Base-by-base conservation (phyloP, 2,888 invertebrate genomes). In the Drosophila kuntzei region DNA sequence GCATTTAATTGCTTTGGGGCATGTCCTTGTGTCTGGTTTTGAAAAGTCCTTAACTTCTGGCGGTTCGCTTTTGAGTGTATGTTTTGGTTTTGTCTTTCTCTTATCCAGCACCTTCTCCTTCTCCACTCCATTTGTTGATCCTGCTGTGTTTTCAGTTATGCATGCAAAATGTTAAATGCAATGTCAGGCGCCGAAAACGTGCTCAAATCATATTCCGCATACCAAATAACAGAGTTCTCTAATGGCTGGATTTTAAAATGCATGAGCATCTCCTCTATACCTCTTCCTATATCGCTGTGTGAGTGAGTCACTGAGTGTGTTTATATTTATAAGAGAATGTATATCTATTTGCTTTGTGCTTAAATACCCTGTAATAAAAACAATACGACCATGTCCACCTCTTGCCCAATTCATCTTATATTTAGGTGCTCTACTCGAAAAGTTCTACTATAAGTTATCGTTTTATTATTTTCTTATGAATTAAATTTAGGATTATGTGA, bases 221-320 rank as follows among this genome's bases (percentile, higher is more conserved):
- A 76, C 70, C 76, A 70, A 88, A 82, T 81, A 85, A 72, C 73
- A 71, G 53, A 78, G 73, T 70, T 47, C 79, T 87, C 87, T 76
- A 83, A 83, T 88, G 88, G 83, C 55, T 62, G 65, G 65, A 85
- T 85, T 83, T 88, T 87, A 85, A 85, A 83, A 83, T 88, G 82
- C 83, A 83, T 83, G 83, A 85, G 79, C 57, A 66, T 29, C 46
- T 37, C 44, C 32, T 9, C 53, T 51, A 18, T 36, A 18, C 29
- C 50, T 27, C 39, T 37, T n/a, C 20, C 27, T 2, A n/a, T 34
- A 11, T 18, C 14, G 29, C 5, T 43, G 32, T 76, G 47, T 60
- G 44, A 53, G 49, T 55, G 41, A 39, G 47, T 53, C n/a, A 41
- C 22, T 68, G 27, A 36, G 32, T 69, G 34, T 58, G 20, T 61